These are phyloP conservation scores for Trichacis sp. DNA, from an alignment of 2,888 invertebrate genomes.

Conservation along the genomic window DNA sequence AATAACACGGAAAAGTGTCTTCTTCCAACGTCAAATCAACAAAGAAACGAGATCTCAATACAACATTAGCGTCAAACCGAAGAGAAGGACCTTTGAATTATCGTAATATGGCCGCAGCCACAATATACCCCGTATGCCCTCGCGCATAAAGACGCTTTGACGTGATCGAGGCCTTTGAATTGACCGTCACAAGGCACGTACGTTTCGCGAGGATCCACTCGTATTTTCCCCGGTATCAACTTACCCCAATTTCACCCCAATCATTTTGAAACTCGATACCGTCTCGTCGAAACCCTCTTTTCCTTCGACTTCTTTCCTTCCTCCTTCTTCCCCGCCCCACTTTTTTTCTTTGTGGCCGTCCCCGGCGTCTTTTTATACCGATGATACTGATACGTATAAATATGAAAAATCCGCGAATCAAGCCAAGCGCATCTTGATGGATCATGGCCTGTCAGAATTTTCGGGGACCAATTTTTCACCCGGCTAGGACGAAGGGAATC, in stretches of 20 bases:
- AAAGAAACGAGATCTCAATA: conserved; percentile 29
- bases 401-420: conserved; percentile 40
- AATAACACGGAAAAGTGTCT: conserved; percentile 14
- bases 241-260: conserved; percentile 69
- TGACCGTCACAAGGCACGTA: conserved; percentile 45
- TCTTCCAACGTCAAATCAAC: conserved; percentile 33
- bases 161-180: conserved; percentile 33
- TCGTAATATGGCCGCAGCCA: conserved; percentile 29
- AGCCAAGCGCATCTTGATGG: conserved; percentile 55
- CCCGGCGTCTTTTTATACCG: conserved; percentile 51
- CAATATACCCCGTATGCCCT: conserved; percentile 35
- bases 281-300: conserved; percentile 37
- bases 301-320: conserved; percentile 17
- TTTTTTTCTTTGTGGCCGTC: conserved; percentile 19
- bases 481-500: conserved; percentile 48
- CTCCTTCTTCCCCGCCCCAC: conserved; percentile 20
- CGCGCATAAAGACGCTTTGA: conserved; percentile 41
- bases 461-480: conserved; percentile 65
- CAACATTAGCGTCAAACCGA: conserved; percentile 36
- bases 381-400: conserved; percentile 60
- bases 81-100: conserved; percentile 29
- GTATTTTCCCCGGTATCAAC: conserved; percentile 56
- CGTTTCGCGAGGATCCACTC: conserved; percentile 54
- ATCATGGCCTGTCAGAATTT: conserved; percentile 63
- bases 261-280: conserved; percentile 68